Percentiles rank a stretch among this genome's conserved stretches.
Conservation (phyloP, 2,113 vertebrate species). For the Scatophagus argus region DNA sequence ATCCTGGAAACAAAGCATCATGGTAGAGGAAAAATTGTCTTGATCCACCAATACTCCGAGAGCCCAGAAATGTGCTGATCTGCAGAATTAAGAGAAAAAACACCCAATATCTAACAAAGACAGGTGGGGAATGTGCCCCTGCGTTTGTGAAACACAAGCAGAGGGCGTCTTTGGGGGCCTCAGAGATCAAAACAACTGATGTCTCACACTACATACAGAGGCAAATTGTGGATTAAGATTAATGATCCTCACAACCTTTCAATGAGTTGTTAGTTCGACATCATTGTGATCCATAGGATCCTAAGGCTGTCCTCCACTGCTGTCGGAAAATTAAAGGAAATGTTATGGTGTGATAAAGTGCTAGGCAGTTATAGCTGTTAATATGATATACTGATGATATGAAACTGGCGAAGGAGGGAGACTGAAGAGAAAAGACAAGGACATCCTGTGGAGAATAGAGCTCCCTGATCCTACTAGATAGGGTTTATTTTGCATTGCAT, state of each 20-base stretch:
- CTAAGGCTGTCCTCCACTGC: neutral
- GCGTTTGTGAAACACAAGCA: constrained; percentile 32
- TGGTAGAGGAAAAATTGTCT: constrained; percentile 47
- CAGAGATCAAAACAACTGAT: constrained; percentile 37
- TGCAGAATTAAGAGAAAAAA: constrained; percentile 42
- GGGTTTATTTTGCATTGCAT: constrained; percentile 5
- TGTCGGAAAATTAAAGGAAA: constrained; percentile 32
- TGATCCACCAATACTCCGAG: constrained; percentile 33
- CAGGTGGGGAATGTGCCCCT: constrained; percentile 37
- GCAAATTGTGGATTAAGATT: constrained; percentile 36
- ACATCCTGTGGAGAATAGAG: neutral
- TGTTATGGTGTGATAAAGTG: constrained; percentile 1
- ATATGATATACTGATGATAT: constrained; percentile 4
- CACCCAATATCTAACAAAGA: constrained; percentile 54
- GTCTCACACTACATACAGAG: constrained; percentile 11
- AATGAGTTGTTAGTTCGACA: constrained; percentile 24
- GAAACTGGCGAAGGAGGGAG: neutral
- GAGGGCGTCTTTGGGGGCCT: constrained; percentile 35
- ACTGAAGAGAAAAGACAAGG: neutral
- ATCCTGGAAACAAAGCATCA: constrained; percentile 51
- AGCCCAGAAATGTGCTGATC: constrained; percentile 49
- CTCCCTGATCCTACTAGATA: neutral
- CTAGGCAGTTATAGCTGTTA: constrained; percentile 1
- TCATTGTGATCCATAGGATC: neutral
- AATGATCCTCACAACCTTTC: constrained; percentile 51